Evolutionary conservation across 2,113 vertebrate genomes (phyloP), one percentile per base, ranked within the genome.

Genomic region (Arothron firmamentum): DNA sequence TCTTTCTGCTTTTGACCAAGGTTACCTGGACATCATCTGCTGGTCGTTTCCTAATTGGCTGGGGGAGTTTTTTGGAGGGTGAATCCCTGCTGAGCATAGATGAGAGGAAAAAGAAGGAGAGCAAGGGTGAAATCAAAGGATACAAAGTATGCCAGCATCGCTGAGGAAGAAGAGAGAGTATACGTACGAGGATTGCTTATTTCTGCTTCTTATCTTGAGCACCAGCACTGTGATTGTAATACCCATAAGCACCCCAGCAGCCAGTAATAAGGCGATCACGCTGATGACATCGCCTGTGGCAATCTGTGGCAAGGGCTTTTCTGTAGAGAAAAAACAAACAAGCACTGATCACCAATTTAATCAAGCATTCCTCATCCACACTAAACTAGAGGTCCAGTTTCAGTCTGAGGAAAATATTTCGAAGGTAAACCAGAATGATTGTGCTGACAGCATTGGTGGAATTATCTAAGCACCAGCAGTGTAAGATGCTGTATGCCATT

Each of bases 161-260:
- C 31, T 11, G 53, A 42, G 18, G 6, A 2, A 38, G 41, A 18
- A 41, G 6, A 13, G 23, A 52, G 8, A 13, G 16, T 60, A 52
- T 75, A 88, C 90, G 6, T 85, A 91, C 90, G 80, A 85, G 68
- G 83, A 45, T 54, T 74, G 52, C 20, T 87, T 78, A 67, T 87
- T 88, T 41, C 74, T 84, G 18, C 77, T 87, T 77, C 84, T 87
- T 76, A 87, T 88, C 67, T 88, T 91, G 62, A 90, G 84, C 58
- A 92, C 71, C 48, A 90, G 79, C n/a, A 90, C 88, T 38, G 86
- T 88, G 57, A 88, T 70, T 4, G 89, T 88, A 14, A 92, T 87
- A 65, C 84, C 84, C 82, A 91, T 73, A 25, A 91, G 80, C 56
- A 91, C 84, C 53, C 88, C 88, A 19, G 88, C 87, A 59, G 87